Base-by-base conservation (phyloP, 2,797 vertebrate genomes). In the Bryconaethiops microstoma region DNA sequence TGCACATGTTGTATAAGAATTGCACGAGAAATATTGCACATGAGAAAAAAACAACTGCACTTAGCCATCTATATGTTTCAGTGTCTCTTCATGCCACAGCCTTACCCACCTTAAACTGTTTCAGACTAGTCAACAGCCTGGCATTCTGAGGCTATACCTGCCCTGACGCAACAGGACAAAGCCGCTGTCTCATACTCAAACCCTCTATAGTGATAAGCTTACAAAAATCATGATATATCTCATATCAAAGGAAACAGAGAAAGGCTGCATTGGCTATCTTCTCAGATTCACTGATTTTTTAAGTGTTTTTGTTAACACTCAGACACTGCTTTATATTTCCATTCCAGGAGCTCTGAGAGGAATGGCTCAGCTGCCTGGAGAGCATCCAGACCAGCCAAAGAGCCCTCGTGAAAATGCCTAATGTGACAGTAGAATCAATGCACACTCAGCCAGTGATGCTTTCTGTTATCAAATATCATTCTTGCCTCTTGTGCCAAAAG, bases 401-500 rank as follows among this genome's bases (percentile, higher is more conserved):
- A 45, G 76, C 76, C n/a, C 78, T 69, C 25, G 45, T 65, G 39
- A 68, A 84, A 82, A 84, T 59, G 62, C 71, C 77, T 45, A 77
- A 84, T 68, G 68, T 80, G 42, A 74, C 55, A 80, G 60, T 55
- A 13, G 79, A 75, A 86, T 84, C 81, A 72, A 81, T 84, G n/a
- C 77, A 62, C 25, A 76, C 48, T 39, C n/a, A 52, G 65, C 82
- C 67, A 76, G 29, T 29, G 63, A 45, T 7, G 10, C 42, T 45
- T 1, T 45, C 0, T 45, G 6, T 7, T 45, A 45, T 45, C 42
- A 45, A 45, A 45, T 45, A 45, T 45, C 42, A 45, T 10, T 45
- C 1, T 45, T 7, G 6, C 42, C 42, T 45, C 5, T 45, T 45
- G 6, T 45, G n/a, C 42, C 48, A 48, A 13, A 23, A 25, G 9